Percentiles rank a stretch among this genome's conserved stretches.
phyloP scores from a whole-genome alignment of 2,888 invertebrate species.

The Zootermopsis nevadensis region DNA sequence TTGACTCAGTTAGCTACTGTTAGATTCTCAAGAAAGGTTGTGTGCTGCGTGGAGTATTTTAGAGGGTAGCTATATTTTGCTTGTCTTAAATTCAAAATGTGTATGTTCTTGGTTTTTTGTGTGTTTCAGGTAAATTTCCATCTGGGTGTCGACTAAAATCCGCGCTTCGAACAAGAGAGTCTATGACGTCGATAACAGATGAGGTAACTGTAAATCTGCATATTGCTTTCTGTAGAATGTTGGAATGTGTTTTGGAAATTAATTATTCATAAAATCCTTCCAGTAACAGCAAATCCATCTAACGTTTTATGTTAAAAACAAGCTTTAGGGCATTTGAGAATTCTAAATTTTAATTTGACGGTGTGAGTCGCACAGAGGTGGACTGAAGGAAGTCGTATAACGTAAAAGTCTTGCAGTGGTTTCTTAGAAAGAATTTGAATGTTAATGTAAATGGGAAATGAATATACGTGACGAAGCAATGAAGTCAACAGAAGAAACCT shows the following conservation, averaged over 20 bases:
- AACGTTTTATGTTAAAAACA: neutral
- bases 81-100: no score
- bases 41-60: no score
- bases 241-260: no score
- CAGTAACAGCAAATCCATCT: neutral
- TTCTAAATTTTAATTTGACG: neutral
- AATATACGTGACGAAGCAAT: neutral
- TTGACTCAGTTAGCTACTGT: no score
- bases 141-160: neutral
- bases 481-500: neutral
- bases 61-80: no score
- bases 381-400: neutral
- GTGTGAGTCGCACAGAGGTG: neutral
- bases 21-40: no score
- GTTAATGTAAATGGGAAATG: neutral
- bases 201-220: neutral
- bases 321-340: neutral
- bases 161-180: neutral
- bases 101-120: neutral
- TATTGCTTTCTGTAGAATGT: neutral
- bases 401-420: neutral
- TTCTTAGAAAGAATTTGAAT: neutral
- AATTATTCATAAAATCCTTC: neutral
- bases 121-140: slow-evolving; percentile 15
- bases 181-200: slow-evolving; percentile 11